A percentile compares a stretch with the other conserved stretches of the same genome.
Evolutionary conservation across 2,888 invertebrate genomes (phyloP).

Genomic region (Yponomeuta malinellus): DNA sequence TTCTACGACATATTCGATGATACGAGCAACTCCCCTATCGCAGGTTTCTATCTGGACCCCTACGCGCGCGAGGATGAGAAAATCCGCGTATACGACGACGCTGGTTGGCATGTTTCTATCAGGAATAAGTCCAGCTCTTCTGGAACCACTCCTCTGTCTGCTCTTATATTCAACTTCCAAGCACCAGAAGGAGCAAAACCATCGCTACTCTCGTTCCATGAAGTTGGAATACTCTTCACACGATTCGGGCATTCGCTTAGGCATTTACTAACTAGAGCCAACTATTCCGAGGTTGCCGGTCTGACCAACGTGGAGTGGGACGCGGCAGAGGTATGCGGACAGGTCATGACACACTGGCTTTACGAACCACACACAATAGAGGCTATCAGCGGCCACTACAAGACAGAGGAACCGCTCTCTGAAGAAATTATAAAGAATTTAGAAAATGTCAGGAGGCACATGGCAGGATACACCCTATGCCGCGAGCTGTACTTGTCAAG

Average conservation of each 20-base stretch:
- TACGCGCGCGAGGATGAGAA: conserved; percentile 82
- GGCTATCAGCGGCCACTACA: conserved; percentile 83
- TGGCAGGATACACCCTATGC: conserved; percentile 87
- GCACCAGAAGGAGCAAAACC: conserved; percentile 78
- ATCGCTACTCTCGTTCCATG: conserved; percentile 83
- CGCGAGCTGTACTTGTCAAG: conserved; percentile 87
- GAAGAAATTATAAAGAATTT: conserved; percentile 79
- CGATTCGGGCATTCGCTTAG: conserved; percentile 93
- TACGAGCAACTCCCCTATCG: conserved; percentile 78
- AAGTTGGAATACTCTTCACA: conserved; percentile 85
- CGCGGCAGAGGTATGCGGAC: conserved; percentile 87
- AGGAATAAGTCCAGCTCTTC: conserved; percentile 81
- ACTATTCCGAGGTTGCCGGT: conserved; percentile 90
- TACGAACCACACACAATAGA: conserved; percentile 77
- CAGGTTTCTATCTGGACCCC: conserved; percentile 91
- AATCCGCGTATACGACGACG: conserved; percentile 73
- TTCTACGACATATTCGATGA: conserved; percentile 88
- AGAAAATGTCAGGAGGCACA: conserved; percentile 79
- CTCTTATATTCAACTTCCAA: conserved; percentile 89
- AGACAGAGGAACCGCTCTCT: conserved; percentile 82
- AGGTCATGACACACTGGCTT: conserved; percentile 89
- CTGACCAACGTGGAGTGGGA: conserved; percentile 95
- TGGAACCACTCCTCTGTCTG: conserved; percentile 82
- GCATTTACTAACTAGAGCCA: conserved; percentile 87
- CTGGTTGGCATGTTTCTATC: conserved; percentile 87